Conservation (phyloP, 2,888 invertebrate species). For the Drosophila borealis region DNA sequence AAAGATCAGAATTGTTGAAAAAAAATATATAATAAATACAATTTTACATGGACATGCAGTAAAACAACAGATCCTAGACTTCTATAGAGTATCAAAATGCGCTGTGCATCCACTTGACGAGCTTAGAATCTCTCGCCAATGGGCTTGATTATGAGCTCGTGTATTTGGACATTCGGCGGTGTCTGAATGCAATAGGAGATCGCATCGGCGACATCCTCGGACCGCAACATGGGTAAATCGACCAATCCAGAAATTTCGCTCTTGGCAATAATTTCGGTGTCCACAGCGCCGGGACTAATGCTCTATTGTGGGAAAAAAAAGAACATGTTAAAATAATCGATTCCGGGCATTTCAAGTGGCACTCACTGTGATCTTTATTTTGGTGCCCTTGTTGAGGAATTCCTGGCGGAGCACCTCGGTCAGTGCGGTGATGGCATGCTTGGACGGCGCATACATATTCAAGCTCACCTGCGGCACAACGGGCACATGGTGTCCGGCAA, state of each 20-base stretch:
- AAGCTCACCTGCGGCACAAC: constrained; percentile 55
- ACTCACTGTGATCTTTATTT: constrained; percentile 79
- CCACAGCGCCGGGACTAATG: constrained; percentile 79
- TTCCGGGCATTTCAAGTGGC: neutral
- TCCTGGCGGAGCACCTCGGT: constrained; percentile 83
- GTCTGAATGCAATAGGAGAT: constrained; percentile 76
- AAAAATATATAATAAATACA: constrained; percentile 1
- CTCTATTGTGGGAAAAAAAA: constrained; percentile 55
- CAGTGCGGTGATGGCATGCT: constrained; percentile 83
- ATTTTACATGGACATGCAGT: neutral
- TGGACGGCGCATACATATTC: constrained; percentile 83
- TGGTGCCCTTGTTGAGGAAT: constrained; percentile 68
- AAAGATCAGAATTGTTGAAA: neutral
- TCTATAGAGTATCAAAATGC: neutral
- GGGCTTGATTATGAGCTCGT: constrained; percentile 77
- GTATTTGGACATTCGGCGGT: constrained; percentile 78
- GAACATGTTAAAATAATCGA: neutral
- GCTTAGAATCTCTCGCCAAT: constrained; percentile 65
- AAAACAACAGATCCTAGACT: too few relatives aligned
- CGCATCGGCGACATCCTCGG: constrained; percentile 80
- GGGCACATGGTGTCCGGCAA: constrained; percentile 83
- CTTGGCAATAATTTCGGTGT: constrained; percentile 73
- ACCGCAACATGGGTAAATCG: constrained; percentile 38
- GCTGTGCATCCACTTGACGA: neutral
- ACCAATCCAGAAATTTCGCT: fast-evolving